phyloP scores from a whole-genome alignment of 2,888 invertebrate genomes.

The Thymelicus sylvestris region DNA sequence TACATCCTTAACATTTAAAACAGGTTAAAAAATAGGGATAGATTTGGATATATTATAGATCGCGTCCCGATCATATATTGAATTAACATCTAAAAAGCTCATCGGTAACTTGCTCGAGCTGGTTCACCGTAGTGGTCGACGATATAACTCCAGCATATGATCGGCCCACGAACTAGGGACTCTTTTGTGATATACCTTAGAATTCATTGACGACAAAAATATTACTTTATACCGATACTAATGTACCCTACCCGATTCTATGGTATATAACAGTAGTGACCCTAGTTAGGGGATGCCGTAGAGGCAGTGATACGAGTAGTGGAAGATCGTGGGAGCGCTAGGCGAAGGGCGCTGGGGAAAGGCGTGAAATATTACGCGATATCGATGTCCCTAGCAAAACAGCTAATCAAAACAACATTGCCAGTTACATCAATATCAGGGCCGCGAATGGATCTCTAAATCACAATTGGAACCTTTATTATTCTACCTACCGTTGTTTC shows the following conservation, averaged over 20 bases:
- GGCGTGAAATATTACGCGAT: conserved; percentile 54
- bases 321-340: conserved; percentile 78
- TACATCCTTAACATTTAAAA: conserved; percentile 82
- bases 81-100: conserved; percentile 38
- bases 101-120: conserved; percentile 28
- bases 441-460: conserved; percentile 53
- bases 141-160: conserved; percentile 46
- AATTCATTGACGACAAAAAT: conserved; percentile 35
- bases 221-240: conserved; percentile 27
- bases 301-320: conserved; percentile 64
- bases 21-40: conserved; percentile 84
- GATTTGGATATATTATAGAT: conserved; percentile 78
- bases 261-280: conserved; percentile 63
- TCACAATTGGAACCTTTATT: conserved; percentile 47
- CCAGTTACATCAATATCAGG: conserved; percentile 49
- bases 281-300: conserved; percentile 66
- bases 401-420: conserved; percentile 45
- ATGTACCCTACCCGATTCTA: conserved; percentile 47
- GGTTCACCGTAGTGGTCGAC: conserved; percentile 21
- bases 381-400: conserved; percentile 50
- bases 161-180: conserved; percentile 54
- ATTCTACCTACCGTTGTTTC: conserved; percentile 47
- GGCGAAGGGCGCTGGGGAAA: conserved; percentile 72
- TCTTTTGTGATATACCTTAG: conserved; percentile 62
- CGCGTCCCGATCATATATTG: conserved; percentile 48